These are phyloP conservation scores for Melanocharis versteri DNA, from an alignment of 2,113 vertebrate genomes.

Conservation along the genomic window DNA sequence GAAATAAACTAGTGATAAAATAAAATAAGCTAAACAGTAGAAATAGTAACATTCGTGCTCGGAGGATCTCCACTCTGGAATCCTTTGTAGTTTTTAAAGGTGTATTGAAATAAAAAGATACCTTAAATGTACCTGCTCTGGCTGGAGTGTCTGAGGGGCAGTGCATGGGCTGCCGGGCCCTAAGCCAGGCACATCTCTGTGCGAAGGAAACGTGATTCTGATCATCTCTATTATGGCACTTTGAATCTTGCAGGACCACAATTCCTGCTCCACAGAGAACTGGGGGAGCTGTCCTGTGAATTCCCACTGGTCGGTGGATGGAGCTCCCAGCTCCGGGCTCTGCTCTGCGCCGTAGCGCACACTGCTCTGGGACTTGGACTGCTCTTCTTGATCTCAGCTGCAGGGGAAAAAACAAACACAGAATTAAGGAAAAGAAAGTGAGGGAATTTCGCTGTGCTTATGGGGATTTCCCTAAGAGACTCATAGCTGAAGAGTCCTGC, in stretches of 20 bases:
- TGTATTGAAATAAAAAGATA: neutral
- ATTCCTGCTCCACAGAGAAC: neutral
- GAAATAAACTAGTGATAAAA: neutral
- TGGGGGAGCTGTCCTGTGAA: neutral
- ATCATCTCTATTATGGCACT: neutral
- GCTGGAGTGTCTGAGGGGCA: neutral
- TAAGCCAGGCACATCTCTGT: neutral
- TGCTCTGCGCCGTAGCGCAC: rapidly evolving
- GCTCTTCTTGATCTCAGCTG: neutral
- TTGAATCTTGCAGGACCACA: neutral
- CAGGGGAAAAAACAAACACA: neutral
- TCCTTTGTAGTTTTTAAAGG: neutral
- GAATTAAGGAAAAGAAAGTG: neutral
- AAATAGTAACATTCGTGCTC: neutral
- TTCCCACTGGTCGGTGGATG: neutral
- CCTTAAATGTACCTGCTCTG: neutral
- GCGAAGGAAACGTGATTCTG: neutral
- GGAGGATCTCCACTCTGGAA: neutral
- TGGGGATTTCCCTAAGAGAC: neutral
- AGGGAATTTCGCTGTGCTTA: neutral
- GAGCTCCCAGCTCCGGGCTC: neutral
- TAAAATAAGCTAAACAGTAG: neutral
- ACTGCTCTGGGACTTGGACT: neutral
- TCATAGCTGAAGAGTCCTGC: neutral
- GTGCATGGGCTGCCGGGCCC: rapidly evolving